A percentile compares a stretch with the other conserved stretches of the same genome.
These are phyloP conservation scores for Paraplagusia blochii DNA, from an alignment of 2,113 vertebrate species.

Conservation along the genomic window DNA sequence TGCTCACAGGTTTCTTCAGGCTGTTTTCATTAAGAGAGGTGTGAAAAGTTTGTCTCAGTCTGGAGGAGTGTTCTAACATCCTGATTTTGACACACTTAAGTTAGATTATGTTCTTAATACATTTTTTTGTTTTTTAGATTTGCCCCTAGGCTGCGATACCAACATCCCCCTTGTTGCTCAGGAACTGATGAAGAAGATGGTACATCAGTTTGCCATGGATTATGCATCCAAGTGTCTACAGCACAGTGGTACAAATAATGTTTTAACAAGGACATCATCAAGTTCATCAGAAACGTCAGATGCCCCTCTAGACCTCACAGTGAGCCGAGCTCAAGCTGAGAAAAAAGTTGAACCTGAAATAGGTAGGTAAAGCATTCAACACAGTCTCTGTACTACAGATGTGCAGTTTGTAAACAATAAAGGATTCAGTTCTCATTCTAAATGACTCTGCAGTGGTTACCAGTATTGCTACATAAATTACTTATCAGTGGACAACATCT, in stretches of 20 bases:
- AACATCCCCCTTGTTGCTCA: slow-evolving; percentile 96
- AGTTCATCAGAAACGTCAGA: slow-evolving; percentile 84
- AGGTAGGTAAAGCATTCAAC: slow-evolving; percentile 73
- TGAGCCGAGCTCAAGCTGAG: slow-evolving; percentile 82
- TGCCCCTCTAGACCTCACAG: slow-evolving; percentile 94
- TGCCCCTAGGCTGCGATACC: slow-evolving; percentile 91
- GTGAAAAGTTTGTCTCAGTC: neutral
- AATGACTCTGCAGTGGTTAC: no score
- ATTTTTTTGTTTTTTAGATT: slow-evolving; percentile 77
- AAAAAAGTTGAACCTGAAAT: slow-evolving; percentile 76
- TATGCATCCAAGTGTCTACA: slow-evolving; percentile 95
- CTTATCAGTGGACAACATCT: no score
- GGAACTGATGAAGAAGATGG: slow-evolving; percentile 99
- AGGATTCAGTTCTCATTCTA: no score
- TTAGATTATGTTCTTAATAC: no score
- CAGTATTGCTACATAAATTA: no score
- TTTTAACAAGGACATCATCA: slow-evolving; percentile 76
- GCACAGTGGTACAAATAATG: slow-evolving; percentile 84
- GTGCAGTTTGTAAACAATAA: neutral
- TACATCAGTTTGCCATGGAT: slow-evolving; percentile 96
- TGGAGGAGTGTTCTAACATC: neutral
- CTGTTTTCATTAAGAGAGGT: slow-evolving; percentile 99
- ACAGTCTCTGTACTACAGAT: neutral
- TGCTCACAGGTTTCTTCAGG: slow-evolving; percentile 93
- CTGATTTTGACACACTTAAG: neutral